phyloP scores from a whole-genome alignment of 2,888 invertebrate genomes.

The Nowickia ferox region DNA sequence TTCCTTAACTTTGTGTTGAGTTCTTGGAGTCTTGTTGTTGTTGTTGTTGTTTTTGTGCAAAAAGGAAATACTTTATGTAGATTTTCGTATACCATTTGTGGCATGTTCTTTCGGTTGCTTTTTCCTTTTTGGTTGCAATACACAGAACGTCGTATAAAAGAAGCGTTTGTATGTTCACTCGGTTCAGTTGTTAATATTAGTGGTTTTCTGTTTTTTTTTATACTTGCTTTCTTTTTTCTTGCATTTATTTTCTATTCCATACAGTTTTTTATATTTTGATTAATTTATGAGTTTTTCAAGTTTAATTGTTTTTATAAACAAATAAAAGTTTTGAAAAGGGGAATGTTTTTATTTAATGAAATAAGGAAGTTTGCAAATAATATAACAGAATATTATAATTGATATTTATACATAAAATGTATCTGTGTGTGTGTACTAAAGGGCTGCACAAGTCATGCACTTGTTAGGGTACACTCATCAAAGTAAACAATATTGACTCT shows the following conservation, averaged over 20 bases:
- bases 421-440: neutral
- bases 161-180: constrained; percentile 20
- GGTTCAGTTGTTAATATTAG: constrained; percentile 54
- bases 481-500: no score
- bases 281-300: constrained; percentile 72
- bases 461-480: no score
- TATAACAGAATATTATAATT: constrained; percentile 19
- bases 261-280: constrained; percentile 66
- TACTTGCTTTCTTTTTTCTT: neutral
- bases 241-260: constrained; percentile 38
- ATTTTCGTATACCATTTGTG: constrained; percentile 66
- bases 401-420: neutral
- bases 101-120: constrained; percentile 61
- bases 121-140: constrained; percentile 37
- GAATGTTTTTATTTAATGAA: constrained; percentile 25
- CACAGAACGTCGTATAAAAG: neutral
- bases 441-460: no score
- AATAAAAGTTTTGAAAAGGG: constrained; percentile 40
- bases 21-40: constrained; percentile 27
- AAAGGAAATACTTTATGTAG: constrained; percentile 53
- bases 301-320: constrained; percentile 71
- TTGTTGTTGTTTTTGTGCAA: constrained; percentile 14
- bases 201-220: constrained; percentile 39
- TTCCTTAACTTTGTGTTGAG: constrained; percentile 32
- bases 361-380: constrained; percentile 33